These are phyloP conservation scores for Platerodrilus igneus DNA, from an alignment of 2,888 invertebrate genomes.

Conservation along the genomic window DNA sequence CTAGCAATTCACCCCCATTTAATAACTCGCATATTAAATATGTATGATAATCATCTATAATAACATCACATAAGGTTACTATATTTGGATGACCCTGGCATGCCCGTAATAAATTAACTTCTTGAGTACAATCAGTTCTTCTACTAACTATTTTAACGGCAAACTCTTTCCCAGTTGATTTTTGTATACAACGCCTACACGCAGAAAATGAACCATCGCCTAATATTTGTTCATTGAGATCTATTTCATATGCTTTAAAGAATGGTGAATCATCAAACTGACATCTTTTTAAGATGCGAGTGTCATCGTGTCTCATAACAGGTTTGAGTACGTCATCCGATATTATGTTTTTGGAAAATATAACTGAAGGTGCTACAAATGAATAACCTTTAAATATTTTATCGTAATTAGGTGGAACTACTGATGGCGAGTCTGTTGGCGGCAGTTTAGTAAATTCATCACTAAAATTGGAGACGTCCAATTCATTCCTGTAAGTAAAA, in stretches of 20 bases:
- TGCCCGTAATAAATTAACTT: constrained; percentile 71
- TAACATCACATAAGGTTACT: constrained; percentile 77
- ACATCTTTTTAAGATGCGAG: constrained; percentile 35
- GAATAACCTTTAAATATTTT: constrained; percentile 91
- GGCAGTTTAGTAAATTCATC: constrained; percentile 93
- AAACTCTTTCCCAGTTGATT: constrained; percentile 67
- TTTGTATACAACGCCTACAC: constrained; percentile 74
- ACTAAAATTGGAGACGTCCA: constrained; percentile 94
- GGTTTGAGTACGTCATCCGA: constrained; percentile 67
- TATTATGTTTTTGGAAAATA: constrained; percentile 75
- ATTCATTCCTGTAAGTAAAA: constrained; percentile 60
- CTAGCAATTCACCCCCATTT: constrained; percentile 75
- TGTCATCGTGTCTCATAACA: constrained; percentile 50
- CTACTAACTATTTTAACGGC: constrained; percentile 84
- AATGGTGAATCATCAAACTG: constrained; percentile 66
- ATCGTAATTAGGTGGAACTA: constrained; percentile 78
- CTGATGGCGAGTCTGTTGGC: constrained; percentile 87
- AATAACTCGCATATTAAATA: constrained; percentile 88
- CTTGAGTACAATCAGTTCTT: constrained; percentile 62
- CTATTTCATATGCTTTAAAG: constrained; percentile 78
- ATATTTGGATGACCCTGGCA: constrained; percentile 90
- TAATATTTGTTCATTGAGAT: constrained; percentile 62
- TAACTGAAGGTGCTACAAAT: constrained; percentile 87
- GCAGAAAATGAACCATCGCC: constrained; percentile 90
- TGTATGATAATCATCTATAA: constrained; percentile 77